phyloP scores from a whole-genome alignment of 2,888 invertebrate genomes.

The Andrena chrysosceles region DNA sequence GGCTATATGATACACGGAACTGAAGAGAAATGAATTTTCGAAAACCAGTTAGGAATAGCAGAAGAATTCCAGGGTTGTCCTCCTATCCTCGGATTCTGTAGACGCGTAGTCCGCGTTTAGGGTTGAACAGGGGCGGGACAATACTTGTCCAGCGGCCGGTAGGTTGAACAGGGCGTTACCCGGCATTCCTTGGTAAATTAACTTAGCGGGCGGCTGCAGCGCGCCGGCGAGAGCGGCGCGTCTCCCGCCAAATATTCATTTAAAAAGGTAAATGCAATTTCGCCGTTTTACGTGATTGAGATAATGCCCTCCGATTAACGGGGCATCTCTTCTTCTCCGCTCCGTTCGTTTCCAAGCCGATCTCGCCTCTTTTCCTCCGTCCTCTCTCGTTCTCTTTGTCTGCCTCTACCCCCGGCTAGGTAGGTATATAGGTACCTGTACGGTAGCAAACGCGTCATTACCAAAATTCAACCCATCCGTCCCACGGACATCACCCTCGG shows the following conservation, averaged over 20 bases:
- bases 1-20: background rate
- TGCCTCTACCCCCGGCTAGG: constrained; percentile 30
- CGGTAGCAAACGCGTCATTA: constrained; percentile 83
- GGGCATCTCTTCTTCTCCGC: constrained; percentile 55
- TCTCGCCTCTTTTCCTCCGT: constrained; percentile 14
- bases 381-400: constrained; percentile 26
- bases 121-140: constrained; percentile 72
- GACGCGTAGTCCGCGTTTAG: constrained; percentile 45
- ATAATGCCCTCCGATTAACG: constrained; percentile 85
- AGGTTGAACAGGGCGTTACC: constrained; percentile 83
- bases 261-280: constrained; percentile 85
- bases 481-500: constrained; percentile 67
- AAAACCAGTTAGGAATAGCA: background rate
- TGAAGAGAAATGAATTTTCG: constrained; percentile 13
- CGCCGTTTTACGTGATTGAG: constrained; percentile 85
- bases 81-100: background rate
- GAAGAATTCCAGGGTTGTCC: background rate
- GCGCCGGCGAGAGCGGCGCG: constrained; percentile 76
- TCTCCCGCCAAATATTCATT: constrained; percentile 84
- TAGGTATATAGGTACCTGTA: constrained; percentile 48
- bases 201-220: constrained; percentile 84
- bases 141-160: constrained; percentile 75
- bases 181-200: constrained; percentile 84
- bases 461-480: constrained; percentile 78
- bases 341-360: constrained; percentile 48